Conservation (phyloP, 2,113 vertebrate species). For the Mustela nigripes region DNA sequence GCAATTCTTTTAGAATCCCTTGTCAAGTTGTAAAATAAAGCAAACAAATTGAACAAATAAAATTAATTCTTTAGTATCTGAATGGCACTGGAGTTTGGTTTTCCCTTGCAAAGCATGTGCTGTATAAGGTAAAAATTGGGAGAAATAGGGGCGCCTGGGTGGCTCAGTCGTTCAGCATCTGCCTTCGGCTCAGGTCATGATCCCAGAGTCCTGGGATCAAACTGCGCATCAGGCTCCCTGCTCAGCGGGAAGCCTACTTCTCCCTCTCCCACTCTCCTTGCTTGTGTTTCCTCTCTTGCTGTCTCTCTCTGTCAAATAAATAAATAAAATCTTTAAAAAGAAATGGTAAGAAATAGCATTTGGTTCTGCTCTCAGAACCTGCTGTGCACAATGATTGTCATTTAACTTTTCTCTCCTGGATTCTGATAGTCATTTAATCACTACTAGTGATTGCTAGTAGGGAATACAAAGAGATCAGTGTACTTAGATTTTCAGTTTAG, state of each 20-base stretch:
- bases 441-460: not conserved
- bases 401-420: not conserved
- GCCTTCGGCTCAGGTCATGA: too few species aligned
- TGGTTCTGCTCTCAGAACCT: not conserved
- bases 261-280: too few species aligned
- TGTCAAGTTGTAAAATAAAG: not conserved
- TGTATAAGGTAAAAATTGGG: not conserved
- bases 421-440: not conserved
- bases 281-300: too few species aligned
- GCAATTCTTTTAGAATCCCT: not conserved
- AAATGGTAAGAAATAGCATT: not conserved
- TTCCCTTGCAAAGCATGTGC: not conserved
- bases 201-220: too few species aligned
- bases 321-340: too few species aligned
- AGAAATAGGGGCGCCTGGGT: not conserved
- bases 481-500: not conserved
- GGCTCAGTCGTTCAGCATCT: too few species aligned
- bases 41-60: not conserved
- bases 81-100: not conserved
- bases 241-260: too few species aligned
- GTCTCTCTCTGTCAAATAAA: too few species aligned
- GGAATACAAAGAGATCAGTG: not conserved
- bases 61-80: not conserved
- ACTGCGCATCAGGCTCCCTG: too few species aligned
- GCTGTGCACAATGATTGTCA: not conserved